phyloP scores from a whole-genome alignment of 2,113 vertebrate genomes.

The Phylloscopus whistleri region DNA sequence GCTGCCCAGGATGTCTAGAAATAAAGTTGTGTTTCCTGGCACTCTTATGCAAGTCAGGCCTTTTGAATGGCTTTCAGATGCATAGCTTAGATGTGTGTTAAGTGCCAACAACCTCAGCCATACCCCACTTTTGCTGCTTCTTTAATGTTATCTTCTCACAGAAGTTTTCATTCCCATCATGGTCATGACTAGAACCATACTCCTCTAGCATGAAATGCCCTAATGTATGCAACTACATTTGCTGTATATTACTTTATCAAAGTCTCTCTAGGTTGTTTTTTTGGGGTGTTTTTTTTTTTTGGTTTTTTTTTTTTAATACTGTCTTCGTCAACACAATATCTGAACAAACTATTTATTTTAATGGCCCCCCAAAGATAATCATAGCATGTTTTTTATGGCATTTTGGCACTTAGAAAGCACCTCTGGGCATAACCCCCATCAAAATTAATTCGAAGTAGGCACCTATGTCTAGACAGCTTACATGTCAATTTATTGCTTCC shows the following conservation, averaged over 20 bases:
- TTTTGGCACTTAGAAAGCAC: neutral
- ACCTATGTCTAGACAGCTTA: slow-evolving; percentile 5
- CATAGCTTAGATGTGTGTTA: neutral
- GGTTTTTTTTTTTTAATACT: neutral
- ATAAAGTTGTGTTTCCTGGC: neutral
- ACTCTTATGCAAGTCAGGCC: neutral
- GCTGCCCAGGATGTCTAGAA: neutral
- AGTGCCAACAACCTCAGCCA: neutral
- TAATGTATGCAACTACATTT: neutral
- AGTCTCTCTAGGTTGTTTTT: neutral
- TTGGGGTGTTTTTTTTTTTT: neutral
- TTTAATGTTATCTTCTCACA: neutral
- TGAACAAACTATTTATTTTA: neutral
- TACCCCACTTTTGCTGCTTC: neutral
- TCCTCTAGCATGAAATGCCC: neutral
- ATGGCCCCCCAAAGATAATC: neutral
- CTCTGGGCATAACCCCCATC: neutral
- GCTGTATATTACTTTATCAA: neutral
- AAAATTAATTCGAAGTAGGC: neutral
- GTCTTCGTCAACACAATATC: neutral
- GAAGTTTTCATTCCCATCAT: neutral
- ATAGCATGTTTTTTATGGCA: accelerated
- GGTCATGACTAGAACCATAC: neutral
- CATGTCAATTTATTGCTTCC: neutral
- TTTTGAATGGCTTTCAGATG: neutral